These are phyloP conservation scores for Riptortus pedestris DNA, from an alignment of 1,140 invertebrate genomes.

Conservation along the genomic window DNA sequence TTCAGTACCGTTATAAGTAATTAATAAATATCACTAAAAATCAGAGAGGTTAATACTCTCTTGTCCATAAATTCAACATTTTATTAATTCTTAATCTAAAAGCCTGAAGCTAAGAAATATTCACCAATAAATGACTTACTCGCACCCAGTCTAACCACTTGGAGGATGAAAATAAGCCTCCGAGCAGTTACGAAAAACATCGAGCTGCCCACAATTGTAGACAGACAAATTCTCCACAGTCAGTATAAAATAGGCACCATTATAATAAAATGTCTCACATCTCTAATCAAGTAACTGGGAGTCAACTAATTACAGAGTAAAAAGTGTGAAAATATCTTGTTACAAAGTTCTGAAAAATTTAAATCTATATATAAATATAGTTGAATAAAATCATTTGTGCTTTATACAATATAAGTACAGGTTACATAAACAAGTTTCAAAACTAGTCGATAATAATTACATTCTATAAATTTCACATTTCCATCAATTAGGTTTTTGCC, in stretches of 20 bases:
- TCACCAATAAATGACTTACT: not conserved
- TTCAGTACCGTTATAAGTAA: too few relatives aligned
- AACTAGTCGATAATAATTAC: not conserved
- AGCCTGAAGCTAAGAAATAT: slow-evolving; percentile 12
- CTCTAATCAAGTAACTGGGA: slow-evolving; percentile 7
- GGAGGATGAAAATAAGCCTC: slow-evolving; percentile 3
- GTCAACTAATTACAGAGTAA: slow-evolving; percentile 20
- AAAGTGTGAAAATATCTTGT: slow-evolving; percentile 25
- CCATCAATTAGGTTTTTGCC: not conserved
- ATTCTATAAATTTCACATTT: not conserved
- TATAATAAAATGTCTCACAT: slow-evolving; percentile 20
- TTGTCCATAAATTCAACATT: too few relatives aligned
- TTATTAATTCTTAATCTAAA: slow-evolving; percentile 15
- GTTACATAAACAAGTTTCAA: not conserved
- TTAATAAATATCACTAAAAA: too few relatives aligned
- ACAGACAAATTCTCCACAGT: not conserved
- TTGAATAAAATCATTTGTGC: slow-evolving; percentile 24
- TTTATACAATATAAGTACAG: slow-evolving; percentile 23
- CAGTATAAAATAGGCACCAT: slow-evolving; percentile 22
- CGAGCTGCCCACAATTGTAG: not conserved
- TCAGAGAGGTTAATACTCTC: too few relatives aligned
- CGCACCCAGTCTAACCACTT: not conserved
- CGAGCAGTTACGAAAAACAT: slow-evolving; percentile 1
- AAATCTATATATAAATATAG: slow-evolving; percentile 20
- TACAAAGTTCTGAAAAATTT: slow-evolving; percentile 25